Base-by-base conservation (phyloP, 2,797 vertebrate species). In the Limosa lapponica region DNA sequence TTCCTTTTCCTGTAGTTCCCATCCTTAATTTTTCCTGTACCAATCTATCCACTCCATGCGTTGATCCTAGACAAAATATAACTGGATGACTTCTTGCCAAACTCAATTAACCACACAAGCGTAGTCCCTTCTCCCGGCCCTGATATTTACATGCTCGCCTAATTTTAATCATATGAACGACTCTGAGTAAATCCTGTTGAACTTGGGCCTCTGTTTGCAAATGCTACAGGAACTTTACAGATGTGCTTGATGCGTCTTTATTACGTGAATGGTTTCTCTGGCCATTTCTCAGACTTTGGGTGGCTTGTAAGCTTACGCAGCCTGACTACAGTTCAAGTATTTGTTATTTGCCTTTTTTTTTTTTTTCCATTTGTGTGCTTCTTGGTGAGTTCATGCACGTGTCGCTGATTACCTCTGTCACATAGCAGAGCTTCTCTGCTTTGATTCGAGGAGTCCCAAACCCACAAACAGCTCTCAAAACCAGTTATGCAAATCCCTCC, bases 251-350 rank as follows among this genome's bases (percentile, higher is more conserved):
- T 32, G 46, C 0, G 3, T 67, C 0, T 3, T 32, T 80, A 77
- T 82, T 95, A 87, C 10, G 14, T 85, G 88, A 80, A 90, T 32
- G 44, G 81, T 65, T 84, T 93, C 70, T 91, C 75, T 83, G 66
- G 85, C 82, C 1, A 1, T 72, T 90, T 67, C 75, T 89, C 81
- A 51, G 83, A 48, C 81, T 79, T 74, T 17, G 79, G 69, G 27
- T 62, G 89, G 71, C 69, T 82, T 91, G 73, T 82, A 93, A 95
- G 79, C 58, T 37, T 37, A 30, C 19, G 61, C 86, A 71, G 71
- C 81, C 85, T 91, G 93, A 90, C 70, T 77, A 78, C 58, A 52
- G 86, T 90, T 96, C 90, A 94, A 93, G 64, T 82, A 86, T 89
- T 81, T 94, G 82, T 66, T 90, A 75, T 87, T 78, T 86, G 32